Conservation (phyloP, 2,113 vertebrate genomes). For the Atherinomorus stipes region DNA sequence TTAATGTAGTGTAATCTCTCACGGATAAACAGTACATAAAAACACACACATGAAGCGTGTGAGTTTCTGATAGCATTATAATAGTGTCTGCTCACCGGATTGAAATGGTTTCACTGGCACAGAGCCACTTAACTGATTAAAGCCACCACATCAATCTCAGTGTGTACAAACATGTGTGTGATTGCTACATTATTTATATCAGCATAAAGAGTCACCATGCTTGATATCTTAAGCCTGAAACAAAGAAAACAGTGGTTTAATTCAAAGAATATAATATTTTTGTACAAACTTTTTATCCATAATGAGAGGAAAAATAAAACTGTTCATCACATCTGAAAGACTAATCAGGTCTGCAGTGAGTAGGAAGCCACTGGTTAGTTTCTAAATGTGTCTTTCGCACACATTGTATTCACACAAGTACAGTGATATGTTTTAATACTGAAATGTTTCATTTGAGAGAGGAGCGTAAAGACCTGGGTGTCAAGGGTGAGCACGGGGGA, state of each 20-base stretch:
- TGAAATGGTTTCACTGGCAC: slow-evolving; percentile 38
- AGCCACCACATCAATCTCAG: slow-evolving; percentile 68
- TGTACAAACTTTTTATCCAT: slow-evolving; percentile 11
- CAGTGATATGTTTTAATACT: too few relatives aligned
- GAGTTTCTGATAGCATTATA: slow-evolving; percentile 55
- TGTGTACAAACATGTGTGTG: slow-evolving; percentile 39
- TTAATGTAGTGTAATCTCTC: slow-evolving; percentile 6
- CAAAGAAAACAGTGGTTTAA: slow-evolving; percentile 42
- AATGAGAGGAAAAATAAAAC: neutral
- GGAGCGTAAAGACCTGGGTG: too few relatives aligned
- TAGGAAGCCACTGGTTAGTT: neutral
- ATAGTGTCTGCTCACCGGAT: slow-evolving; percentile 48
- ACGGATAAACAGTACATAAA: neutral
- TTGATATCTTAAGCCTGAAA: slow-evolving; percentile 26
- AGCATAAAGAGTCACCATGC: slow-evolving; percentile 41
- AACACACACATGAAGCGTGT: slow-evolving; percentile 15
- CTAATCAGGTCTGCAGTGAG: slow-evolving; percentile 1
- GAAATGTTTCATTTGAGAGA: neutral
- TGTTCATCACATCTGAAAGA: slow-evolving; percentile 10
- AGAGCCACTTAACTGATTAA: slow-evolving; percentile 70
- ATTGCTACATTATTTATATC: slow-evolving; percentile 57
- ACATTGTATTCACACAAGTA: neutral
- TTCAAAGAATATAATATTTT: slow-evolving; percentile 38
- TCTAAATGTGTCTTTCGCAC: slow-evolving; percentile 3
- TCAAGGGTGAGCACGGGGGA: neutral